Base-by-base conservation (phyloP, 2,113 vertebrate species). In the Eolophus roseicapilla region DNA sequence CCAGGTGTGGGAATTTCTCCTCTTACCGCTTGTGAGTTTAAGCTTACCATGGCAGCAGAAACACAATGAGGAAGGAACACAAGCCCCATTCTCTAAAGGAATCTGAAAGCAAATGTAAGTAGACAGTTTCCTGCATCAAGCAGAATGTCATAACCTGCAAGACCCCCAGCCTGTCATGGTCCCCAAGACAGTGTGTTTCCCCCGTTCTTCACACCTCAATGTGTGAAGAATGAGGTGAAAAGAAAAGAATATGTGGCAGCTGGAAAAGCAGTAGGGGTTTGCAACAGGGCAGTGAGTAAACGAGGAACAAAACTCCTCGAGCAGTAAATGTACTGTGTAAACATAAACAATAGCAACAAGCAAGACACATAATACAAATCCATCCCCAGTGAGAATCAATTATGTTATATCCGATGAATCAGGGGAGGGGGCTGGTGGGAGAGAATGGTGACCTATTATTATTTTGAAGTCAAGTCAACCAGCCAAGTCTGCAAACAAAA, bases 391-490 rank as follows among this genome's bases (percentile, higher is more conserved):
- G 90, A 70, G 64, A 90, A 73, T 95, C 94, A 96, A 80, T 92
- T 95, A 90, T 79, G 71, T 83, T 93, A 91, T 89, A 94, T 83
- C 80, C 3, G 0, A 85, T 88, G 93, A 95, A 93, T 95, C 39
- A 59, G 76, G 29, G 52, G 76, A 88, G 35, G 79, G 82, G 55
- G 46, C 39, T 93, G 46, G 35, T 80, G 65, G 47, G 49, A 84
- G 47, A 84, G 82, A 86, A 95, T 3, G 11, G 29, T 29, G 31
- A 67, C 73, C 53, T 96, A 78, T 93, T 92, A 96, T 93, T 96
- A 85, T 96, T 97, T 96, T 91, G 86, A 92, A 95, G 85, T 93
- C 74, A 97, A 96, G 80, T 91, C 80, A 94, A 94, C 77, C 88
- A 96, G 80, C 80, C 90, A 96, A 92, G 57, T 88, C 92, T 93